Percentiles rank a stretch among this genome's conserved stretches.
Conservation (phyloP, 2,888 invertebrate species). For the Lumbricus terrestris region DNA sequence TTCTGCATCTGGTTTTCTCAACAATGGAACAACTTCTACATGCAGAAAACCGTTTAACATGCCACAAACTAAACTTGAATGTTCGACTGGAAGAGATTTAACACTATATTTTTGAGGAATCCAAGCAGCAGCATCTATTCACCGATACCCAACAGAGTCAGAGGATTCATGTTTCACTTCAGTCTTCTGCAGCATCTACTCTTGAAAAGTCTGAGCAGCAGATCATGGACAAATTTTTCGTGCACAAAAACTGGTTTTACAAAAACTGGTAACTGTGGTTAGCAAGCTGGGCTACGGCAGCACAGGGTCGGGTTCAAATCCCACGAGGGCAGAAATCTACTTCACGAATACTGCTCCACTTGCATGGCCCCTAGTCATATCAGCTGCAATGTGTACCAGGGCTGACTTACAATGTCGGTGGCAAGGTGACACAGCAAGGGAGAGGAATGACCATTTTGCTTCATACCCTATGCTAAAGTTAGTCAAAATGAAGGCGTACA, state of each 20-base stretch:
- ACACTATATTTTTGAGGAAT: neutral
- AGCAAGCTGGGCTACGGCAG: too few species aligned
- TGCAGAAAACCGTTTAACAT: neutral
- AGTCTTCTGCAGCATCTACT: neutral
- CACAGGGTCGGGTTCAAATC: too few species aligned
- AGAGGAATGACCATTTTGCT: too few species aligned
- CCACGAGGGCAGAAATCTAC: too few species aligned
- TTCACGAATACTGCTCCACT: too few species aligned
- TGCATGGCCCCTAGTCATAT: too few species aligned
- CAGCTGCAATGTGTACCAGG: too few species aligned
- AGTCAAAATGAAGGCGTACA: too few species aligned
- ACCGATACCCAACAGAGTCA: neutral
- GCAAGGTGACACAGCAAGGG: too few species aligned
- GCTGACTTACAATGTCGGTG: too few species aligned
- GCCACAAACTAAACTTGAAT: neutral
- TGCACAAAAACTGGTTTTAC: neutral
- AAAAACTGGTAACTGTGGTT: neutral
- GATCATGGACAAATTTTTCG: neutral
- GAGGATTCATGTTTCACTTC: neutral
- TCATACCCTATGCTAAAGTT: too few species aligned
- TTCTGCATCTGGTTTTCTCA: neutral
- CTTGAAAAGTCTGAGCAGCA: neutral
- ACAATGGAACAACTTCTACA: neutral
- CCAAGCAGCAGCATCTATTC: neutral
- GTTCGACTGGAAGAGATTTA: neutral